Conservation (phyloP, 2,797 vertebrate genomes). For the Alcedo atthis region DNA sequence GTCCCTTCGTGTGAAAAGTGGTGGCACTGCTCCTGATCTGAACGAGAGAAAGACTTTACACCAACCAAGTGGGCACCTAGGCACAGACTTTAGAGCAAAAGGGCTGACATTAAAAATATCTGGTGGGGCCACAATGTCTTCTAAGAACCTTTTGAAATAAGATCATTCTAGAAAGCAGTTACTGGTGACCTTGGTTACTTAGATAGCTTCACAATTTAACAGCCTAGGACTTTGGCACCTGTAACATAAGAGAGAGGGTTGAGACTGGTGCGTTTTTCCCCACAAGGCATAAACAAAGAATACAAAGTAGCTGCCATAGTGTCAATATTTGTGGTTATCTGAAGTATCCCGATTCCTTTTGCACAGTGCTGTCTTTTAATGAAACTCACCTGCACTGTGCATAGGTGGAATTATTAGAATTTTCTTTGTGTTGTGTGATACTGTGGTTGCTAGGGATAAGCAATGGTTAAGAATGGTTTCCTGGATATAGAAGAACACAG, state of each 20-base stretch:
- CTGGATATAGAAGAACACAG: not conserved
- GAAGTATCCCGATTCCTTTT: not conserved
- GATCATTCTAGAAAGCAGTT: not conserved
- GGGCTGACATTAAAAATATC: not conserved
- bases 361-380: not conserved
- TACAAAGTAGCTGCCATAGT: not conserved
- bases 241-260: not conserved
- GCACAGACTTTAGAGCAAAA: not conserved
- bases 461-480: not conserved
- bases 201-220: not conserved
- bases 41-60: fast-evolving
- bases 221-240: not conserved
- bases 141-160: not conserved
- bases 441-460: not conserved
- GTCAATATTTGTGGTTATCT: not conserved
- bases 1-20: not conserved
- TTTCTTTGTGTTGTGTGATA: not conserved
- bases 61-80: not conserved
- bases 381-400: not conserved
- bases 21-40: not conserved
- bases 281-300: not conserved
- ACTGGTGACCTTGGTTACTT: not conserved
- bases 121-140: not conserved
- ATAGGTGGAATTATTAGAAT: not conserved
- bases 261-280: fast-evolving